Percentiles rank a stretch among this genome's conserved stretches.
Evolutionary conservation across 1,140 invertebrate genomes (phyloP).

Genomic region (Eriocheir sinensis): DNA sequence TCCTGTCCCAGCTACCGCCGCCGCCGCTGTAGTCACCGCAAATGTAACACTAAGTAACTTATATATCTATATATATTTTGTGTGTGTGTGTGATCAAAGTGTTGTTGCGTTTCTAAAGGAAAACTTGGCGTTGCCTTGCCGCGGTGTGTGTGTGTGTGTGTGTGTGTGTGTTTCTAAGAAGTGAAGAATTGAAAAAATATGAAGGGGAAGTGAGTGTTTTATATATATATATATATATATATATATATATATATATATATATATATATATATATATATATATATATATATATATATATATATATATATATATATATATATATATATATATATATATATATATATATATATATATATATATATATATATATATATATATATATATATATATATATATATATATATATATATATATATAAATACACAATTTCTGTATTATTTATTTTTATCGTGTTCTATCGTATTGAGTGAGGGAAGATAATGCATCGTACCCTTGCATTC

Average conservation of each 20-base stretch:
- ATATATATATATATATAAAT: not conserved
- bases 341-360: constrained; percentile 38
- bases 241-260: constrained; percentile 38
- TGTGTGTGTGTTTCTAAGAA: too few species aligned
- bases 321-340: constrained; percentile 46
- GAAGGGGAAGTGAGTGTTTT: not conserved
- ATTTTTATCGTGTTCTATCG: too few species aligned
- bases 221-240: not conserved
- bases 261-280: constrained; percentile 45
- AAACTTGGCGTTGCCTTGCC: too few species aligned
- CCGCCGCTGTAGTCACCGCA: too few species aligned
- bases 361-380: constrained; percentile 37
- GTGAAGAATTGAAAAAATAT: not conserved
- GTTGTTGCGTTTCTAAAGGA: too few species aligned
- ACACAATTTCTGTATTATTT: not conserved
- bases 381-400: constrained; percentile 34
- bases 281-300: constrained; percentile 32
- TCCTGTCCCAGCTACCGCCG: too few species aligned
- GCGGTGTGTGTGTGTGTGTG: too few species aligned
- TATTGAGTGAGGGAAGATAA: too few species aligned
- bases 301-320: not conserved
- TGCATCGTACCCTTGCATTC: too few species aligned
- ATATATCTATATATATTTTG: too few species aligned
- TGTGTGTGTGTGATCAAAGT: too few species aligned
- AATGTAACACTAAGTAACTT: too few species aligned